Evolutionary conservation across 2,113 vertebrate genomes (phyloP).

Genomic region (Malurus cyaneus): DNA sequence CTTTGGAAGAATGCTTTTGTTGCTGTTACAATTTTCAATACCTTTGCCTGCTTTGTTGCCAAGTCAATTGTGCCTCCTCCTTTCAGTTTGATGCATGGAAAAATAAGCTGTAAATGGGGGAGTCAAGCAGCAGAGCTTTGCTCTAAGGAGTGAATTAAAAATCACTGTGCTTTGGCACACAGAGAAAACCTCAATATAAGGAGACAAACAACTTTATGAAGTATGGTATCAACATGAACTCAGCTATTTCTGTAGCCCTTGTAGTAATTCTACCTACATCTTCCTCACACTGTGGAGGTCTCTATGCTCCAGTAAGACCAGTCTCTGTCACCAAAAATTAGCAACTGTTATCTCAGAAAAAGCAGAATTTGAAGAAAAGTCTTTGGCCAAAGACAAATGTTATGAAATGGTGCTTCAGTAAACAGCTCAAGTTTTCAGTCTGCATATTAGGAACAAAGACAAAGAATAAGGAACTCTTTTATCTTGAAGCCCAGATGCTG

Average conservation of each 20-base stretch:
- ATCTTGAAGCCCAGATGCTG: background rate
- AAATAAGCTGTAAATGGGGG: background rate
- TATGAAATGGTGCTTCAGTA: background rate
- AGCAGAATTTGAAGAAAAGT: background rate
- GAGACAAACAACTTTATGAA: background rate
- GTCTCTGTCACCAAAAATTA: background rate
- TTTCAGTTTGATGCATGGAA: background rate
- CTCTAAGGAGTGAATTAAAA: background rate
- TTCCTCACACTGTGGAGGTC: background rate
- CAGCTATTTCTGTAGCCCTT: background rate
- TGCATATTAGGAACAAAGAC: background rate
- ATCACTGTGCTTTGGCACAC: accelerated
- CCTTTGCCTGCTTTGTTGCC: background rate
- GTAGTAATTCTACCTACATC: background rate
- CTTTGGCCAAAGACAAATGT: background rate
- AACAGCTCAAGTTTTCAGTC: background rate
- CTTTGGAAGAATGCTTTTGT: background rate
- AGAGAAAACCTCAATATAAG: background rate
- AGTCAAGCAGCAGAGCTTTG: background rate
- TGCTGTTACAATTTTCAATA: background rate
- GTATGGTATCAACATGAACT: background rate
- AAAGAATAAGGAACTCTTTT: background rate
- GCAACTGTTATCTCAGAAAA: background rate
- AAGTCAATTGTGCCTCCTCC: background rate
- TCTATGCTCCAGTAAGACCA: background rate